A percentile compares a stretch with the other conserved stretches of the same genome.
These are phyloP conservation scores for Tenthredo amoena DNA, from an alignment of 2,888 invertebrate genomes.

Conservation along the genomic window DNA sequence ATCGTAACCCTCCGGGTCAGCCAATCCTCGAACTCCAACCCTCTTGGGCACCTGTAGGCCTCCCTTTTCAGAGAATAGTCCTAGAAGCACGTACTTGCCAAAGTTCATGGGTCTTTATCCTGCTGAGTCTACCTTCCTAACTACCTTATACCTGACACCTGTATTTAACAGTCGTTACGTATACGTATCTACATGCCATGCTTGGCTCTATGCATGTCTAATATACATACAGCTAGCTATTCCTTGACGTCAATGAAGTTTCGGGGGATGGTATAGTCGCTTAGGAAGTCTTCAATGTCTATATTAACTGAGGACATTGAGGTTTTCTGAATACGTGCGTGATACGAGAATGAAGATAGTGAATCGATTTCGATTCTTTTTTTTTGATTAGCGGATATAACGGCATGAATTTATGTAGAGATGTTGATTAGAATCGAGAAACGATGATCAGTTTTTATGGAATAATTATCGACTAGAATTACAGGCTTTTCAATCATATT, in stretches of 20 bases:
- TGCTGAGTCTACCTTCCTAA: not conserved
- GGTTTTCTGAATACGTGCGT: not conserved
- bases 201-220: not conserved
- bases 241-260: not conserved
- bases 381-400: not conserved
- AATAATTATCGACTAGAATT: not conserved
- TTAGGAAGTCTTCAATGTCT: not conserved
- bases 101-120: conserved; percentile 12
- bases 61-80: not conserved
- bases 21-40: conserved; percentile 28
- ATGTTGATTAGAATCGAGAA: not conserved
- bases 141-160: conserved; percentile 17
- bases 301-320: not conserved
- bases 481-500: not conserved
- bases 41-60: conserved; percentile 46
- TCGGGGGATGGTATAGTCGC: not conserved
- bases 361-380: not conserved
- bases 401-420: not conserved
- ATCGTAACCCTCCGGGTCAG: conserved; percentile 17
- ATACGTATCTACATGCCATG: not conserved
- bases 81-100: conserved; percentile 15
- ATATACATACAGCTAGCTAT: not conserved
- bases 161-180: not conserved
- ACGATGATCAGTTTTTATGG: not conserved
- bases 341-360: not conserved